These are phyloP conservation scores for Lithophane ornitopus DNA, from an alignment of 2,888 invertebrate species.

Conservation along the genomic window DNA sequence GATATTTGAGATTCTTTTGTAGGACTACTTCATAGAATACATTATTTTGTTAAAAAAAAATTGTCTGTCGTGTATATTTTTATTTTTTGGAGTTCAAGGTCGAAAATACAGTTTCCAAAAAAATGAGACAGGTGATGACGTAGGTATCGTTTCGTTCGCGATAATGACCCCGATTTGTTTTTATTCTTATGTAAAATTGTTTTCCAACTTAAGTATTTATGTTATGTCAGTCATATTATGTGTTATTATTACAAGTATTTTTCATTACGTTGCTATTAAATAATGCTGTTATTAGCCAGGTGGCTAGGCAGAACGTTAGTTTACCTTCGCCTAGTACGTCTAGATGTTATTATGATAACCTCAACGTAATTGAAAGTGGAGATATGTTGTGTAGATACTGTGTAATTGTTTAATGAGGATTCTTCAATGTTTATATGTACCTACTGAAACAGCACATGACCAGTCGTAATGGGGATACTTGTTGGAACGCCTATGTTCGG, in stretches of 20 bases:
- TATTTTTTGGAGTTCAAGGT: not conserved
- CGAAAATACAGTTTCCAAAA: too few relatives aligned
- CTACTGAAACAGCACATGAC: too few relatives aligned
- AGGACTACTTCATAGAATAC: not conserved
- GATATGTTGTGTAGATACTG: constrained; percentile 49
- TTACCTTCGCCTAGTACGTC: constrained; percentile 41
- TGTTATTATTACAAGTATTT: constrained; percentile 1
- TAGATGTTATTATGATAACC: constrained; percentile 54
- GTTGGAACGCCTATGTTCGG: not conserved
- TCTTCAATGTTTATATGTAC: constrained; percentile 10
- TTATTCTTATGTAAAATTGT: not conserved
- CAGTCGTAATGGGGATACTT: not conserved
- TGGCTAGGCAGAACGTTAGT: constrained; percentile 6
- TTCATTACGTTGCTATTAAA: constrained; percentile 25
- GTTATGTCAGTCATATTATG: not conserved
- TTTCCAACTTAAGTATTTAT: not conserved
- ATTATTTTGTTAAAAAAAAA: not conserved
- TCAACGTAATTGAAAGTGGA: constrained; percentile 48
- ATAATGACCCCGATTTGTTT: not conserved
- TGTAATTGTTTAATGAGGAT: constrained; percentile 40
- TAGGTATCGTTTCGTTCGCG: too few relatives aligned
- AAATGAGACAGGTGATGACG: not conserved
- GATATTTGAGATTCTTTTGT: not conserved
- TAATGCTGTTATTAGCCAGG: constrained; percentile 30
- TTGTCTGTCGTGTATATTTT: not conserved